A percentile compares a stretch with the other conserved stretches of the same genome.
These are phyloP conservation scores for Chloroclysta siterata DNA, from an alignment of 2,888 invertebrate genomes.

Conservation along the genomic window DNA sequence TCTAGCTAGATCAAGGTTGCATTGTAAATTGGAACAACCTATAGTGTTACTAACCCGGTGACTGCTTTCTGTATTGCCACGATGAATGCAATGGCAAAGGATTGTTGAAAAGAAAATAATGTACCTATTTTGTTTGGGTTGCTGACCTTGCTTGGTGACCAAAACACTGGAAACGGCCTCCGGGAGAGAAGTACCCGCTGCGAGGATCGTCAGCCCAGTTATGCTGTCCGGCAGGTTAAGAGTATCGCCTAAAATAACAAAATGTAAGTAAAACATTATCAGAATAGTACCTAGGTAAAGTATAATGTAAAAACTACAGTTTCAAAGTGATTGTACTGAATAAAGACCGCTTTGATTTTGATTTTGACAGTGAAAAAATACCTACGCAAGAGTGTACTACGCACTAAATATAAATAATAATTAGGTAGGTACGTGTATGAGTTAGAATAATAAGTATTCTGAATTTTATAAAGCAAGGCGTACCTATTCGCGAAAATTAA, in stretches of 20 bases:
- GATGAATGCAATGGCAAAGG: background rate
- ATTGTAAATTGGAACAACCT: background rate
- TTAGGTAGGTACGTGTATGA: too few relatives aligned
- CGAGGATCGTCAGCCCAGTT: slow-evolving; percentile 93
- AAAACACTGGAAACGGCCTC: slow-evolving; percentile 94
- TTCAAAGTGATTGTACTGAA: too few relatives aligned
- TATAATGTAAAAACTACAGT: too few relatives aligned
- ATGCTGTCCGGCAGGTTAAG: slow-evolving; percentile 92
- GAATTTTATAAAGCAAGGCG: too few relatives aligned
- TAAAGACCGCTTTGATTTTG: too few relatives aligned
- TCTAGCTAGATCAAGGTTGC: background rate
- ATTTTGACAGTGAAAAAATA: too few relatives aligned
- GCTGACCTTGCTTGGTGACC: slow-evolving; percentile 90
- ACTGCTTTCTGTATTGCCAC: background rate
- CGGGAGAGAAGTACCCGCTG: slow-evolving; percentile 94
- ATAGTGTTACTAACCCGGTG: background rate
- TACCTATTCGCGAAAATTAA: too few relatives aligned
- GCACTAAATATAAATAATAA: too few relatives aligned
- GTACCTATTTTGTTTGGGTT: background rate
- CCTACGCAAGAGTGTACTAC: too few relatives aligned
- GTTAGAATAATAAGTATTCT: too few relatives aligned
- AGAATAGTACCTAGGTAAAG: too few relatives aligned
- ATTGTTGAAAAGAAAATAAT: background rate
- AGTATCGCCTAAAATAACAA: slow-evolving; percentile 86
- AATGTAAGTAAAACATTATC: background rate